Evolutionary conservation across 1,140 invertebrate species (phyloP).

Genomic region (Aphidius ervi): DNA sequence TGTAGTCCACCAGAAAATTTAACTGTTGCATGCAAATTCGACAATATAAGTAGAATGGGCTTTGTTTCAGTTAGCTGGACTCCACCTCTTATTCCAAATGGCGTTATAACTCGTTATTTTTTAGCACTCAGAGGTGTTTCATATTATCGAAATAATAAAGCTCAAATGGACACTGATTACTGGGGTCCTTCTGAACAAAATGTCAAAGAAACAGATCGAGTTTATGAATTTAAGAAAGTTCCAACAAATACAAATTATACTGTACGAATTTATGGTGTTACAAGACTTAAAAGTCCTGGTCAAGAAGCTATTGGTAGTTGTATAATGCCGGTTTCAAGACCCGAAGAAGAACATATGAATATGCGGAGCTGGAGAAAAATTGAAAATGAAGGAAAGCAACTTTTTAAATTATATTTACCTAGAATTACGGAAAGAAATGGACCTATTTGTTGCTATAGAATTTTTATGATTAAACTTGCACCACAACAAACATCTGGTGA

Average conservation of each 20-base stretch:
- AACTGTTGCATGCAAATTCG: conserved; percentile 61
- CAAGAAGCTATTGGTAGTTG: conserved; percentile 59
- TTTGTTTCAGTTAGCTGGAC: conserved; percentile 68
- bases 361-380: conserved; percentile 70
- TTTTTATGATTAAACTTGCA: conserved; percentile 71
- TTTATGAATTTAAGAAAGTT: conserved; percentile 60
- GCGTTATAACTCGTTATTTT: conserved; percentile 69
- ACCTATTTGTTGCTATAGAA: conserved; percentile 79
- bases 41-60: conserved; percentile 61
- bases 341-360: conserved; percentile 56
- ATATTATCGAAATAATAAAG: conserved; percentile 58
- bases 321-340: conserved; percentile 65
- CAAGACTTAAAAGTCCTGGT: conserved; percentile 65
- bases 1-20: conserved; percentile 63
- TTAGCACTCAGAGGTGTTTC: conserved; percentile 61
- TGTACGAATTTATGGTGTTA: conserved; percentile 61
- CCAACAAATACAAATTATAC: conserved; percentile 79
- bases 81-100: conserved; percentile 66
- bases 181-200: conserved; percentile 60
- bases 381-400: conserved; percentile 61
- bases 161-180: conserved; percentile 51
- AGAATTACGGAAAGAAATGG: conserved; percentile 79
- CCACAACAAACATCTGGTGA: conserved; percentile 62
- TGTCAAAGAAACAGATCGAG: conserved; percentile 54
- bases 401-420: conserved; percentile 69